A percentile compares a stretch with the other conserved stretches of the same genome.
Conservation (phyloP, 2,113 vertebrate genomes). For the Trachemys scripta region DNA sequence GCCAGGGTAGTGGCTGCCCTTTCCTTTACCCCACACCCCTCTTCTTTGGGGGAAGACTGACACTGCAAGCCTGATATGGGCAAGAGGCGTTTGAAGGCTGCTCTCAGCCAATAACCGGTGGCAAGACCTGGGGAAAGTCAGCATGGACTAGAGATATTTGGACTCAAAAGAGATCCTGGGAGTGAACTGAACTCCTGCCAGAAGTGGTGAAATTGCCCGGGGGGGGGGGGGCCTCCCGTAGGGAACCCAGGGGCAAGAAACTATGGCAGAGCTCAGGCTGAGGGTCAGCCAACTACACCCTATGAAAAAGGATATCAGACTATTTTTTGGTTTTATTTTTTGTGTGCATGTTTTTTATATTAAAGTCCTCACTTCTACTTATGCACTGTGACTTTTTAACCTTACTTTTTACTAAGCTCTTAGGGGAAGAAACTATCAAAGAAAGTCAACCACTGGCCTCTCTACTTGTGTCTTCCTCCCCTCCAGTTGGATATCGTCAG, state of each 20-base stretch:
- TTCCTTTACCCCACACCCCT: too few species aligned
- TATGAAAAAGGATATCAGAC: background rate
- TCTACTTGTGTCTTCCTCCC: background rate
- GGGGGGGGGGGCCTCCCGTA: rapidly evolving
- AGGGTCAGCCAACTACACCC: background rate
- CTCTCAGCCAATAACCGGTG: background rate
- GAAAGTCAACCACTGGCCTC: background rate
- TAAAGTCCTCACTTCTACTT: background rate
- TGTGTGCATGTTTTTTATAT: background rate
- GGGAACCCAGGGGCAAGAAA: background rate
- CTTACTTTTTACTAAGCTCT: background rate
- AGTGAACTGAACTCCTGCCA: background rate
- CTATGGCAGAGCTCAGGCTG: background rate
- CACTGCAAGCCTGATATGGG: background rate
- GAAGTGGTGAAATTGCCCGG: background rate
- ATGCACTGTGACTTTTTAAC: background rate
- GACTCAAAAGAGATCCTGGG: background rate
- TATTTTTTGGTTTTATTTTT: background rate
- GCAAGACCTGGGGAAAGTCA: too few species aligned
- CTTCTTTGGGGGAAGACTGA: too few species aligned
- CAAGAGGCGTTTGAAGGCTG: background rate
- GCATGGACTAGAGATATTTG: background rate
- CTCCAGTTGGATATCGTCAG: background rate
- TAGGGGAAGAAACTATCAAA: background rate
- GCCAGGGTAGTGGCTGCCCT: too few species aligned